Evolutionary conservation across 2,888 invertebrate genomes (phyloP).

Genomic region (Dicycla oo): DNA sequence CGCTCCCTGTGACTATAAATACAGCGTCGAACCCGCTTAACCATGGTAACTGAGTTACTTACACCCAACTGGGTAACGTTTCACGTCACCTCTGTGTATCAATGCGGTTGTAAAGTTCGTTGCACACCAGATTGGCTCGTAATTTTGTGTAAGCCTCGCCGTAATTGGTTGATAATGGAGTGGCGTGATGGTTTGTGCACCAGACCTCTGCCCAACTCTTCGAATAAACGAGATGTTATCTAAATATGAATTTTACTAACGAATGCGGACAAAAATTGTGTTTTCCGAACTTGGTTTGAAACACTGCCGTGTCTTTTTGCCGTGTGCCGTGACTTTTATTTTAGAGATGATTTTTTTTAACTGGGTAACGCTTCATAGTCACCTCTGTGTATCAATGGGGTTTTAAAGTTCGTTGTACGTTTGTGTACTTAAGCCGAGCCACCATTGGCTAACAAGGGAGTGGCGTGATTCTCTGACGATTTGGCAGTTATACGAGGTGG

Average conservation of each 20-base stretch:
- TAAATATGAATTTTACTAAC: neutral
- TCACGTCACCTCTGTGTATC: constrained; percentile 51
- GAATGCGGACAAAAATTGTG: neutral
- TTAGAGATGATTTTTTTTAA: constrained; percentile 64
- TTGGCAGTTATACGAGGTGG: neutral
- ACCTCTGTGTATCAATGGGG: constrained; percentile 41
- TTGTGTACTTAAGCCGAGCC: neutral
- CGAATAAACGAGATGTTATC: no score
- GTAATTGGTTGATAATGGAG: constrained; percentile 7
- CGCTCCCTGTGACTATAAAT: constrained; percentile 66
- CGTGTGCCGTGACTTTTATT: no score
- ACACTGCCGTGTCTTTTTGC: neutral
- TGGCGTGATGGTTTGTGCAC: neutral
- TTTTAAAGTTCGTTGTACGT: constrained; percentile 31
- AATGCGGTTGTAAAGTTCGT: constrained; percentile 48
- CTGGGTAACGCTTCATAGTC: constrained; percentile 40
- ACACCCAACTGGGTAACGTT: constrained; percentile 63
- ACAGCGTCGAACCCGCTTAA: constrained; percentile 65
- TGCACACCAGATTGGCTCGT: constrained; percentile 48
- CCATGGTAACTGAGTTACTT: constrained; percentile 69
- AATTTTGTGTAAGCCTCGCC: constrained; percentile 32
- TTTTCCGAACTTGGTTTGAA: neutral
- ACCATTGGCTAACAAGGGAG: neutral
- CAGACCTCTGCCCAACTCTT: no score
- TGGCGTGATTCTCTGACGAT: neutral